Evolutionary conservation across 2,888 invertebrate genomes (phyloP).

Genomic region (Artemia sp.): DNA sequence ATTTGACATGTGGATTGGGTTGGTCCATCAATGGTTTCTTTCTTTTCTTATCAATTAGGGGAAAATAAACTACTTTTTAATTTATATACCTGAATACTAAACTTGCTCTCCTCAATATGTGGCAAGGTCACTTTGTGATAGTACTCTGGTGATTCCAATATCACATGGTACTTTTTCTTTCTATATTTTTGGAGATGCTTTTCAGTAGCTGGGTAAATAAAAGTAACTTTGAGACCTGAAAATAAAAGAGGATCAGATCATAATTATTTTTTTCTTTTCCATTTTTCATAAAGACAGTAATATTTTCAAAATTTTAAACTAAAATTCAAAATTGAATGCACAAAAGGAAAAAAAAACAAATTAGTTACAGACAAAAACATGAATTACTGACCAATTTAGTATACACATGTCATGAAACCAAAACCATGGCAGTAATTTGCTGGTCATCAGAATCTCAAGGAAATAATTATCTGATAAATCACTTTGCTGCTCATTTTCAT

Average conservation of each 20-base stretch:
- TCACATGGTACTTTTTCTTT: constrained; percentile 49
- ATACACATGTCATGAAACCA: no score
- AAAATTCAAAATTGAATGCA: neutral
- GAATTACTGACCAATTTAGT: no score
- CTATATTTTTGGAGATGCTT: constrained; percentile 78
- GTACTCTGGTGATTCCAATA: constrained; percentile 65
- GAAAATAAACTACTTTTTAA: no score
- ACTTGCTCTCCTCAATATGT: constrained; percentile 50
- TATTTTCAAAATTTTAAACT: neutral
- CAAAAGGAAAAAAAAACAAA: neutral
- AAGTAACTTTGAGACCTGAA: constrained; percentile 67
- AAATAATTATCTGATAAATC: no score
- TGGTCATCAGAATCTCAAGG: no score
- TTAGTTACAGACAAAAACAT: neutral
- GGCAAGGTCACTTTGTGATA: constrained; percentile 64
- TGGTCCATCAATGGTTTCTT: no score
- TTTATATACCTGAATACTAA: constrained; percentile 52
- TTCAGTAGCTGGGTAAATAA: constrained; percentile 83
- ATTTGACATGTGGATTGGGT: no score
- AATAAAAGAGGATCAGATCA: neutral
- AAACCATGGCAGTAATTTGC: no score
- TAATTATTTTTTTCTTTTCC: neutral
- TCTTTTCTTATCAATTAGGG: no score
- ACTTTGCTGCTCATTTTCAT: no score
- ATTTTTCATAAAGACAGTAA: neutral